Conservation (phyloP, 2,113 vertebrate genomes). For the Symphodus melops region DNA sequence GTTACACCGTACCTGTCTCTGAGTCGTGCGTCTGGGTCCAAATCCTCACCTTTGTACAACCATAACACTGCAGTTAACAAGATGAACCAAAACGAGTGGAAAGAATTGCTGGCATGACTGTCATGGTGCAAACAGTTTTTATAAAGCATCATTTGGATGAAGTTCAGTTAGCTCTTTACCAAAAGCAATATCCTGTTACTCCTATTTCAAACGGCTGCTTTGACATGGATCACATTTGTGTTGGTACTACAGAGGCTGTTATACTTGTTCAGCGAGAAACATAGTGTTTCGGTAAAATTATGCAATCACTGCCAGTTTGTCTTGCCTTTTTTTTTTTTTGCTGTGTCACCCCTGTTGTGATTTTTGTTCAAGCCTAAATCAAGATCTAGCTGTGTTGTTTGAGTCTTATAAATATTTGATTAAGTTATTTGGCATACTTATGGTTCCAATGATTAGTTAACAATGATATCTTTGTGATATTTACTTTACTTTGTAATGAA, state of each 20-base stretch:
- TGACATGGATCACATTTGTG: constrained; percentile 16
- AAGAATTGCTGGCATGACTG: constrained; percentile 19
- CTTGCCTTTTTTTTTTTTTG: neutral
- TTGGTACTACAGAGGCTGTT: constrained; percentile 18
- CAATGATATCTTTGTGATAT: neutral
- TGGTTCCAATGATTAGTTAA: neutral
- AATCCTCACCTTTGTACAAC: too few relatives aligned
- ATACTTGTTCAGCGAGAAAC: constrained; percentile 18
- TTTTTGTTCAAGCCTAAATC: constrained; percentile 13
- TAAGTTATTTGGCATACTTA: neutral
- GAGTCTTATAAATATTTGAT: constrained; percentile 2
- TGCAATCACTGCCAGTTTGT: constrained; percentile 16
- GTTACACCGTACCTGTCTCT: too few relatives aligned
- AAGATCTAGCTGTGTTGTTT: constrained; percentile 17
- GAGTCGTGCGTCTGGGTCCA: too few relatives aligned
- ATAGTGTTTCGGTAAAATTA: constrained; percentile 14
- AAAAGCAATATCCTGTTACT: constrained; percentile 36
- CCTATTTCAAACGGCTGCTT: constrained; percentile 19
- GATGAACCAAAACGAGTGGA: constrained; percentile 16
- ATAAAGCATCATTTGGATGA: constrained; percentile 18
- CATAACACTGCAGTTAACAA: constrained; percentile 19
- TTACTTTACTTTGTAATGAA: neutral
- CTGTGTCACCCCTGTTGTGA: constrained; percentile 17
- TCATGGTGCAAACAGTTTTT: constrained; percentile 3
- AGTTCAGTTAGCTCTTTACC: constrained; percentile 32